Conservation (phyloP, 2,113 vertebrate genomes). For the Gallinago media region DNA sequence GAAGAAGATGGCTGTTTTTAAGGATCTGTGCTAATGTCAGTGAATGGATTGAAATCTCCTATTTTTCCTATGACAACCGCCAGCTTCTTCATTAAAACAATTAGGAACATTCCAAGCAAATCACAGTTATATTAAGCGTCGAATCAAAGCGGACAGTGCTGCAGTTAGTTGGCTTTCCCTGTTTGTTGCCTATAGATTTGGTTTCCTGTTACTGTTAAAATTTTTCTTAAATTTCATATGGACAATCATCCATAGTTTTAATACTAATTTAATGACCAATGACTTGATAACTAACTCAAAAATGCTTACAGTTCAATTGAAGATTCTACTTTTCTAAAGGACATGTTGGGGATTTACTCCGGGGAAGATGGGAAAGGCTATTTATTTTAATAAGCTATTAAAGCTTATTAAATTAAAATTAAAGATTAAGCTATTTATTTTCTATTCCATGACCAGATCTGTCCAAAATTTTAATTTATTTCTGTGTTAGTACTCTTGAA, state of each 20-base stretch:
- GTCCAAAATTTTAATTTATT: not conserved
- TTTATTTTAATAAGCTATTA: too few relatives aligned
- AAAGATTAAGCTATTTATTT: not conserved
- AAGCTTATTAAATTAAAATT: too few relatives aligned
- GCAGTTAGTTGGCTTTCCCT: not conserved
- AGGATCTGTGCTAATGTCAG: accelerated
- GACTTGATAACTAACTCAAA: not conserved
- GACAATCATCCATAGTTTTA: not conserved
- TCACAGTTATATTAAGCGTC: not conserved
- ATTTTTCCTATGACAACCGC: not conserved
- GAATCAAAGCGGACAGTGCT: not conserved
- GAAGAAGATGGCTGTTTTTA: not conserved
- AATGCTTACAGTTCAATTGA: not conserved
- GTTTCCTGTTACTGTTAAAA: not conserved
- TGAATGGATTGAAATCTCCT: not conserved
- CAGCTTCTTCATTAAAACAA: not conserved
- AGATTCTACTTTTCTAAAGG: not conserved
- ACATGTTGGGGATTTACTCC: not conserved
- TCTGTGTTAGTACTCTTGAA: not conserved
- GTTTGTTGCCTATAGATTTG: not conserved
- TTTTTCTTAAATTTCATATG: not conserved
- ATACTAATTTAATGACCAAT: not conserved
- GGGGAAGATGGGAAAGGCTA: not conserved
- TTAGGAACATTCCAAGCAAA: not conserved
- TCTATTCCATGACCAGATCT: not conserved